Evolutionary conservation across 2,888 invertebrate species (phyloP).

Genomic region (Drosophila prolongata): DNA sequence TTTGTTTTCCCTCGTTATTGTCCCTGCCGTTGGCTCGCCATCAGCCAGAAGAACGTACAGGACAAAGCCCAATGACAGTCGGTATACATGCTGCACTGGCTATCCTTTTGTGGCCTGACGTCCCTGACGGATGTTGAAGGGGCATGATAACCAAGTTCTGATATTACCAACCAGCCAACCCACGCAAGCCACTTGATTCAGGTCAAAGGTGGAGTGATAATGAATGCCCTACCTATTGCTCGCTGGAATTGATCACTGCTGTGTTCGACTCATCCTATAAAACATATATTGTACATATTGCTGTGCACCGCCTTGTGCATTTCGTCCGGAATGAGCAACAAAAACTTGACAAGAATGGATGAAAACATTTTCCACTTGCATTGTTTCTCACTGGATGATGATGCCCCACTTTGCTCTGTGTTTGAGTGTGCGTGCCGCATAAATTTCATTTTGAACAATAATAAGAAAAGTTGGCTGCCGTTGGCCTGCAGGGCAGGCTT

Average conservation of each 20-base stretch:
- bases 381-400: slow-evolving; percentile 53
- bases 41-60: slow-evolving; percentile 10
- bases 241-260: slow-evolving; percentile 8
- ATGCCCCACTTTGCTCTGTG: slow-evolving; percentile 64
- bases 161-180: background rate
- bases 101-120: slow-evolving; percentile 26
- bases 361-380: slow-evolving; percentile 50
- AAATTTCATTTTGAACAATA: slow-evolving; percentile 68
- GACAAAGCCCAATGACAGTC: slow-evolving; percentile 35
- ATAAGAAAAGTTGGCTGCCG: slow-evolving; percentile 72
- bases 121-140: slow-evolving; percentile 15
- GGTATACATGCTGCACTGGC: slow-evolving; percentile 30
- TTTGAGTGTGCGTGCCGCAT: slow-evolving; percentile 32
- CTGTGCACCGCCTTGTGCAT: slow-evolving; percentile 6
- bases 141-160: slow-evolving; percentile 11
- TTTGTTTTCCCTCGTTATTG: slow-evolving; percentile 19
- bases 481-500: slow-evolving; percentile 60
- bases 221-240: slow-evolving; percentile 2
- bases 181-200: slow-evolving; percentile 8
- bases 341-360: slow-evolving; percentile 23
- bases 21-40: slow-evolving; percentile 12
- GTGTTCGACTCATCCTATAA: background rate
- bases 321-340: slow-evolving; percentile 11
- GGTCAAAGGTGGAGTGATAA: slow-evolving; percentile 26
- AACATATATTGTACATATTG: slow-evolving; percentile 7